These are phyloP conservation scores for Peromyscus attwateri DNA, from an alignment of 2,797 vertebrate species.

Conservation along the genomic window DNA sequence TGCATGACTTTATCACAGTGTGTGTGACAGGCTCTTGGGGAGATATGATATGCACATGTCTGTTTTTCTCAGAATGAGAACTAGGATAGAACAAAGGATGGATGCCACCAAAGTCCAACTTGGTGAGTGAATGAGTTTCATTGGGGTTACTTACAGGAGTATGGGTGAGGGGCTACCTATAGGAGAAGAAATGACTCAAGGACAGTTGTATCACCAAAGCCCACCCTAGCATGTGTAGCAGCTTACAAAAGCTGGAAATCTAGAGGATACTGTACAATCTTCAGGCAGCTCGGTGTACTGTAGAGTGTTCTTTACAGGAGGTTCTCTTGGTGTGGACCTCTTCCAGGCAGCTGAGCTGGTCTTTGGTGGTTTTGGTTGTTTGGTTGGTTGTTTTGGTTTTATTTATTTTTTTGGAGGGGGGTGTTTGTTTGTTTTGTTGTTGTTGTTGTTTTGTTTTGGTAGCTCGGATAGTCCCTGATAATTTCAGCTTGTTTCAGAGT, in stretches of 20 bases:
- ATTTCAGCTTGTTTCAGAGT: not conserved
- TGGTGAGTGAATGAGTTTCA: not conserved
- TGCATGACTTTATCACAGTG: not conserved
- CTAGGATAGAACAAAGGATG: not conserved
- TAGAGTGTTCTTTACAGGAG: not conserved
- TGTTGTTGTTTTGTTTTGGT: not conserved
- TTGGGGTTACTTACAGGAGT: too few species aligned
- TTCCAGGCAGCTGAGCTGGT: not conserved
- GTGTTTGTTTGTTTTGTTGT: not conserved
- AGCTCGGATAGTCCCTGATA: not conserved
- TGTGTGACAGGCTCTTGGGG: not conserved
- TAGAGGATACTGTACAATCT: not conserved
- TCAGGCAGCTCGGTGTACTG: not conserved
- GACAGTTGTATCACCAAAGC: not conserved
- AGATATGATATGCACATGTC: not conserved
- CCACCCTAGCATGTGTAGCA: not conserved
- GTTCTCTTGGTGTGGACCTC: not conserved
- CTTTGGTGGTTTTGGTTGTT: not conserved
- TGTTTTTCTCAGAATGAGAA: not conserved
- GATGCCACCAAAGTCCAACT: rapidly evolving
- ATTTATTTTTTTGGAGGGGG: too few species aligned
- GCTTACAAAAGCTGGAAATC: not conserved
- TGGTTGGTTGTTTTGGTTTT: too few species aligned
- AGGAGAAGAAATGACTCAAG: not conserved
- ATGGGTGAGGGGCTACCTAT: too few species aligned